Evolutionary conservation across 1,140 invertebrate species (phyloP).

Genomic region (Akabosia matsudoensis): DNA sequence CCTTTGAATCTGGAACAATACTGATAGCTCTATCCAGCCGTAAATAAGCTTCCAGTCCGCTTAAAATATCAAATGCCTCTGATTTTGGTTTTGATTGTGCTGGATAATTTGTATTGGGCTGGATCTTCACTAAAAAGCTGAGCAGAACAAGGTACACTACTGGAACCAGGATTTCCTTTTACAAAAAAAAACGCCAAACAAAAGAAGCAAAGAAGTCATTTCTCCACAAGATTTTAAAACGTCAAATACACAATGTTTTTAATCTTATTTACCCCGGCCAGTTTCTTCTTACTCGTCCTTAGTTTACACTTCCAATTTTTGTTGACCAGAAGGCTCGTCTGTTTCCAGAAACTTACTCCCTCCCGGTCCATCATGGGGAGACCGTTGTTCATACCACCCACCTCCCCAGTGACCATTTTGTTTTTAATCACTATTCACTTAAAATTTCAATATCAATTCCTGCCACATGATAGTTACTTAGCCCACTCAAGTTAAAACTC

Average conservation of each 20-base stretch:
- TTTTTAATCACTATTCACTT: neutral
- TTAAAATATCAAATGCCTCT: slow-evolving; percentile 60
- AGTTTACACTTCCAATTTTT: slow-evolving; percentile 36
- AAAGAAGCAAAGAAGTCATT: neutral
- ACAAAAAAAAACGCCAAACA: neutral
- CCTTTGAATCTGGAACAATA: slow-evolving; percentile 64
- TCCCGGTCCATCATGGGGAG: neutral
- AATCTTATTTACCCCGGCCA: slow-evolving; percentile 25
- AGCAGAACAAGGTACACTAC: slow-evolving; percentile 68
- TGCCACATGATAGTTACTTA: too few species aligned
- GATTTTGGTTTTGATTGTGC: slow-evolving; percentile 61
- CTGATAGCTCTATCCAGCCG: slow-evolving; percentile 60
- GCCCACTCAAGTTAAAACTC: too few species aligned
- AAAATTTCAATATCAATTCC: neutral
- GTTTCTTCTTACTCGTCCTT: slow-evolving; percentile 30
- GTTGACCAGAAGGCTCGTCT: slow-evolving; percentile 23
- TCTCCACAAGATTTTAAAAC: neutral
- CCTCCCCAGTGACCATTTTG: neutral
- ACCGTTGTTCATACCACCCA: neutral
- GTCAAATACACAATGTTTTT: slow-evolving; percentile 5
- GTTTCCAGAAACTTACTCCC: slow-evolving; percentile 15
- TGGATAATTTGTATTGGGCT: slow-evolving; percentile 71
- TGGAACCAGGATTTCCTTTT: slow-evolving; percentile 68
- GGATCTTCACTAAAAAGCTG: slow-evolving; percentile 66
- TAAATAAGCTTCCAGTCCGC: slow-evolving; percentile 57